Conservation (phyloP, 1,140 invertebrate species). For the Lepeophtheirus salmonis region DNA sequence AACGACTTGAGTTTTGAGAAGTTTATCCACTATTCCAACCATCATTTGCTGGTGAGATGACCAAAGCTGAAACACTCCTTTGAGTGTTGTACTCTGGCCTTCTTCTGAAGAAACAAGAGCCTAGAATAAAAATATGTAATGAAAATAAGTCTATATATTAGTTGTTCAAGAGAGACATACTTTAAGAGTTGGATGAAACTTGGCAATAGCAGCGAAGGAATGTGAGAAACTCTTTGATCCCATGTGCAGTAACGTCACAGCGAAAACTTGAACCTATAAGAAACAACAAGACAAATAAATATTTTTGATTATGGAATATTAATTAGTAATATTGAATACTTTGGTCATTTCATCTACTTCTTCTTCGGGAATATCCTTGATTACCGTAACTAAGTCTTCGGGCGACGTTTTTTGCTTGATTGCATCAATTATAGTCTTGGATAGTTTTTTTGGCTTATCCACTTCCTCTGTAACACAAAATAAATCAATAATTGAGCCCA, state of each 20-base stretch:
- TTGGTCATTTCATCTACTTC: slow-evolving; percentile 24
- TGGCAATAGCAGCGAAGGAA: slow-evolving; percentile 88
- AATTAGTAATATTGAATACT: no score
- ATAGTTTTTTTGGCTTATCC: slow-evolving; percentile 32
- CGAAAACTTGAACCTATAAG: slow-evolving; percentile 87
- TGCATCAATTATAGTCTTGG: slow-evolving; percentile 60
- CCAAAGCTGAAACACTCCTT: slow-evolving; percentile 87
- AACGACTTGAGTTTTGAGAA: slow-evolving; percentile 90
- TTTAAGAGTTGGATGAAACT: slow-evolving; percentile 87
- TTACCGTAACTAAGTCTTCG: slow-evolving; percentile 70
- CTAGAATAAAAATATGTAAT: slow-evolving; percentile 28
- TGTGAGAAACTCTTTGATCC: slow-evolving; percentile 95
- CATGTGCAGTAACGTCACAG: slow-evolving; percentile 75
- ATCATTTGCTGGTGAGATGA: slow-evolving; percentile 86
- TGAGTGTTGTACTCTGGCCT: slow-evolving; percentile 79
- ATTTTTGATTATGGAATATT: slow-evolving; percentile 44
- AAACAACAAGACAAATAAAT: slow-evolving; percentile 74
- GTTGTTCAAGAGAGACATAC: slow-evolving; percentile 29
- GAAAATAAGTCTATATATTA: neutral
- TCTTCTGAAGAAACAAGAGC: slow-evolving; percentile 78
- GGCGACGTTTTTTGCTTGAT: slow-evolving; percentile 69
- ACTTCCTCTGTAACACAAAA: neutral
- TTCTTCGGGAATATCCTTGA: slow-evolving; percentile 44
- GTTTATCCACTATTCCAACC: slow-evolving; percentile 82
- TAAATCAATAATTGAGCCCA: neutral